Evolutionary conservation across 1,140 invertebrate species (phyloP), one percentile per base, ranked within the genome.

Genomic region (Mesaphorura yosii): DNA sequence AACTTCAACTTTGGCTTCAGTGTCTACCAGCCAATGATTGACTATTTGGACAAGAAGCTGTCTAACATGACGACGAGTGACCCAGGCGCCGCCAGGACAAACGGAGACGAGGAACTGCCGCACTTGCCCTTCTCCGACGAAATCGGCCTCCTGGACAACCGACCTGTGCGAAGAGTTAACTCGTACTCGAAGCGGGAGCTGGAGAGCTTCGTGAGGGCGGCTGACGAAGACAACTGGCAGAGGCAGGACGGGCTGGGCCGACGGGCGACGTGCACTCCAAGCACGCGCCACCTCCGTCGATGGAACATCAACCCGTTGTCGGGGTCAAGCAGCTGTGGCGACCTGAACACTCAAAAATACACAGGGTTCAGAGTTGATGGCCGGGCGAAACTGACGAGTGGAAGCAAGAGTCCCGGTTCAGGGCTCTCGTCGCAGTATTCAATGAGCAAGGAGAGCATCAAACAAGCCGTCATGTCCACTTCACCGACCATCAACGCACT

Each of bases 101-200:
- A n/a, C n/a, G 55, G 64, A 63, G 51, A 68, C 47, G 62, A 67
- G 31, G 71, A 74, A 55, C 66, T 73, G 20, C 81, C 82, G 37
- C 78, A 80, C 66, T 70, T 86, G 51, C 83, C 83, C 6, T 84
- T 79, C 79, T 76, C 77, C 2, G 81, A 84, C 64, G 81, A 84
- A 64, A 72, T 79, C 55, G 78, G 75, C 2, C 67, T 81, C 48
- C 70, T 76, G 47, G 74, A 76, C 60, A 81, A 76, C 60, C 57
- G 65, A 53, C 64, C 68, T 38, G 34, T 37, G 15, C 47, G 63
- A 64, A 28, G 60, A 55, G 59, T 66, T 20, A 47, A 56, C 42
- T 54, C 57, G 3, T 65, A 65, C 38, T 54, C 64, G 14, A 72
- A 75, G 45, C 71, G 75, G 56, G 81, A 84, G 64, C 69, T 84